phyloP scores from a whole-genome alignment of 1,140 invertebrate genomes.

The Dendrolimus punctatus region DNA sequence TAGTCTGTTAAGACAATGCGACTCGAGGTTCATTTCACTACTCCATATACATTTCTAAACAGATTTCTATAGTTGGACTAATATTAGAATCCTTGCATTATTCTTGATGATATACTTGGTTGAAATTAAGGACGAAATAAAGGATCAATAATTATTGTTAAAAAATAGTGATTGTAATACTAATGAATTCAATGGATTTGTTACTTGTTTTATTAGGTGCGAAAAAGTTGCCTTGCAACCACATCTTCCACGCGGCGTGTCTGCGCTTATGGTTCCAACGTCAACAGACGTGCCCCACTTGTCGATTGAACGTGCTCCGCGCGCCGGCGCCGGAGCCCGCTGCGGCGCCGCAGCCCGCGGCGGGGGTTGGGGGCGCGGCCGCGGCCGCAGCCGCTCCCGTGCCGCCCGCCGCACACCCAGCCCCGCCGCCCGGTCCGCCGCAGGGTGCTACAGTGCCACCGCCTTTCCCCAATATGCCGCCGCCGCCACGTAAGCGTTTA shows the following conservation, averaged over 20 bases:
- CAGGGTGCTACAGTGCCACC: constrained; percentile 78
- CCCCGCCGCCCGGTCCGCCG: constrained; percentile 26
- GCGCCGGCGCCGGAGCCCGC: constrained; percentile 68
- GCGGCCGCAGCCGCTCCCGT: constrained; percentile 72
- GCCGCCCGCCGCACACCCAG: constrained; percentile 56
- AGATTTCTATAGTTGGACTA: too few relatives aligned
- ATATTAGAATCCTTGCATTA: too few relatives aligned
- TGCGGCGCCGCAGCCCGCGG: constrained; percentile 41
- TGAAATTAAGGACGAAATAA: too few relatives aligned
- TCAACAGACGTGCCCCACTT: constrained; percentile 99
- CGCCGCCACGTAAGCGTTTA: constrained; percentile 28
- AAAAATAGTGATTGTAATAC: too few relatives aligned
- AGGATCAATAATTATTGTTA: too few relatives aligned
- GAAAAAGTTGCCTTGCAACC: constrained; percentile 99
- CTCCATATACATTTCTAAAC: too few relatives aligned
- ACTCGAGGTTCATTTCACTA: too few relatives aligned
- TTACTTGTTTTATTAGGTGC: constrained; percentile 74
- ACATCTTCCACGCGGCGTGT: constrained; percentile 99
- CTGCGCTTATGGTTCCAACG: constrained; percentile 99
- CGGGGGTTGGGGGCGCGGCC: constrained; percentile 17
- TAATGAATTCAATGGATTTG: not conserved
- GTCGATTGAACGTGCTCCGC: constrained; percentile 94
- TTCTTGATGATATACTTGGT: too few relatives aligned
- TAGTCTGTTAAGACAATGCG: too few relatives aligned
- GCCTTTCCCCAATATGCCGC: constrained; percentile 74